Base-by-base conservation (phyloP, 2,888 invertebrate genomes). In the Platycheirus rosarum region DNA sequence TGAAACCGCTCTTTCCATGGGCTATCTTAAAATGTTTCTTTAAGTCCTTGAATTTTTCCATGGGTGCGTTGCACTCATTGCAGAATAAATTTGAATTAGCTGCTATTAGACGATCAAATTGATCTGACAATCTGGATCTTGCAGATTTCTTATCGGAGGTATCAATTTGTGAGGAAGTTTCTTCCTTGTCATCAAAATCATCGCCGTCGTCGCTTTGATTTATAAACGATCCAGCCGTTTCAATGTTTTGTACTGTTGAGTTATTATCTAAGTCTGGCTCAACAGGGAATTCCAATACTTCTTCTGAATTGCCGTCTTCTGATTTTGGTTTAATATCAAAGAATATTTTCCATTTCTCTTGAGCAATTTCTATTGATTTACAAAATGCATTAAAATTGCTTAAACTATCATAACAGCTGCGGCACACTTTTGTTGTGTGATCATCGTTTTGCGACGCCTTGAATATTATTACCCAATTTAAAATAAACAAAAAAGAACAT, bases 11-110 rank as follows among this genome's bases (percentile, higher is more conserved):
- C 13, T 53, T 53, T 5, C 63, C 66, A 46, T 86, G 86, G 1
- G n/a, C 42, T 13, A 42, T 57, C 8, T 85, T 73, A 37, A 78
- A 86, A 53, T 86, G 86, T 32, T 65, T 68, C 40, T 85, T 82
- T 0, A 85, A 68, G 2, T 70, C 69, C n/a, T 71, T 79, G 62
- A 86, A 86, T 14, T 53, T 84, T 11, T 60, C 44, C 78, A 80
- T 84, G 8, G 84, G 68, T 8, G 53, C 7, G 9, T 42, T 40
- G 63, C 86, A 86, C 8, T 84, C 44, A 35, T 85, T 80, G 53
- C 86, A 86, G 20, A 77, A 69, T 37, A 86, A 49, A 14, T 85
- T 85, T 18, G 84, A 84, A 32, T 85, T 46, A 9, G 80, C 65
- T 6, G 82, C 76, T 29, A 85, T 86, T 16, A 84, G 71, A 7